Percentiles rank a stretch among this genome's conserved stretches.
Conservation (phyloP, 2,113 vertebrate genomes). For the Cinclus mexicanus region DNA sequence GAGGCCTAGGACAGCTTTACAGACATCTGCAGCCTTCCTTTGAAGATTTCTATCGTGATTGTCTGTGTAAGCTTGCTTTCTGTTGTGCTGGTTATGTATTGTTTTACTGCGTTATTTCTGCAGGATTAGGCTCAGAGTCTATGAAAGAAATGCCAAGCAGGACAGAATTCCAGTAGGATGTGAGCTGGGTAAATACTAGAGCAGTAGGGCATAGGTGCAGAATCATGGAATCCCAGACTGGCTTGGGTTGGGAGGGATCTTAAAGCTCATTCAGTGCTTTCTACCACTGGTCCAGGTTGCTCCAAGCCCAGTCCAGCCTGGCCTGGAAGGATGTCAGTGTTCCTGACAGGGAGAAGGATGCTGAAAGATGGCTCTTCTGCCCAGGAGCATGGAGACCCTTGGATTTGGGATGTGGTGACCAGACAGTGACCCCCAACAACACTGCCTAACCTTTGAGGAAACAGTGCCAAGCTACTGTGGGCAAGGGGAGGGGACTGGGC, state of each 20-base stretch:
- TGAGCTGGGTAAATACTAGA: not conserved
- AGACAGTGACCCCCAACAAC: not conserved
- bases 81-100: not conserved
- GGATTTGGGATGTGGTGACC: not conserved
- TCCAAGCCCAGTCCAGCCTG: not conserved
- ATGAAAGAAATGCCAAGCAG: not conserved
- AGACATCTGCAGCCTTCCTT: not conserved
- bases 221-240: not conserved
- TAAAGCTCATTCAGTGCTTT: not conserved
- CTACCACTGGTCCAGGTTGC: not conserved
- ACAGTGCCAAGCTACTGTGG: not conserved
- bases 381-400: not conserved
- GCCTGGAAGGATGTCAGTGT: not conserved
- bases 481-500: not conserved
- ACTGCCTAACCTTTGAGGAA: not conserved
- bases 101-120: not conserved
- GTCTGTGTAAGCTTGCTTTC: not conserved
- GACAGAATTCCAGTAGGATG: not conserved
- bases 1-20: not conserved
- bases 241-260: not conserved
- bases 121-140: not conserved
- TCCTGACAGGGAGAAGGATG: not conserved
- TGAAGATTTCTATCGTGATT: accelerated
- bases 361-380: accelerated
- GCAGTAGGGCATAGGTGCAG: not conserved